A percentile compares a stretch with the other conserved stretches of the same genome.
These are phyloP conservation scores for Passer domesticus DNA, from an alignment of 2,113 vertebrate genomes.

Conservation along the genomic window DNA sequence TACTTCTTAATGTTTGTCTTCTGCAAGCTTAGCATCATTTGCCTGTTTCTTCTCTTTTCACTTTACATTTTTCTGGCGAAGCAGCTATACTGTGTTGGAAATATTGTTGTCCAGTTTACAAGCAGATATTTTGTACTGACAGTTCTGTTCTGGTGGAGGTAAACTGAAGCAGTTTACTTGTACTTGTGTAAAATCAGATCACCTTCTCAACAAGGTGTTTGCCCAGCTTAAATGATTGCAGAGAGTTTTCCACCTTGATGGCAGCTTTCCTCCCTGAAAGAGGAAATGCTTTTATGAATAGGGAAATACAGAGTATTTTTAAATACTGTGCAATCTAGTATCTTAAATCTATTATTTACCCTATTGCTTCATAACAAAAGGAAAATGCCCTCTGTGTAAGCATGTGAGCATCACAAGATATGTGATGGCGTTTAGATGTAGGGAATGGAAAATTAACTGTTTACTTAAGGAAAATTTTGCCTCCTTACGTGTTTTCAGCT, in stretches of 20 bases:
- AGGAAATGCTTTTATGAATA: not conserved
- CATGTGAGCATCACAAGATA: not conserved
- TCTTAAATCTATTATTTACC: not conserved
- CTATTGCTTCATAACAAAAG: not conserved
- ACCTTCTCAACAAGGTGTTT: not conserved
- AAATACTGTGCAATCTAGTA: not conserved
- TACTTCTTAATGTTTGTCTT: not conserved
- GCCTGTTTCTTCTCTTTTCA: not conserved
- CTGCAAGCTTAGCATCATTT: not conserved
- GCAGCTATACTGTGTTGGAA: not conserved
- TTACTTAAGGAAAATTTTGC: not conserved
- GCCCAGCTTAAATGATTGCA: not conserved
- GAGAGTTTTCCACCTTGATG: not conserved
- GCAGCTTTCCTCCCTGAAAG: not conserved
- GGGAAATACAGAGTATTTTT: not conserved
- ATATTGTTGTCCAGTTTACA: not conserved
- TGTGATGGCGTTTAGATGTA: not conserved
- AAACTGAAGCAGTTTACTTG: not conserved
- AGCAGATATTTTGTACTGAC: not conserved
- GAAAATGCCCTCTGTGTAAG: not conserved
- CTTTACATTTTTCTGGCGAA: not conserved
- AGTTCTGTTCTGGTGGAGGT: not conserved
- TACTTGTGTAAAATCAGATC: not conserved
- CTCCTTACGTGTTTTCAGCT: not conserved
- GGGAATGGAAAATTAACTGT: not conserved